These are phyloP conservation scores for Hyalella azteca DNA, from an alignment of 2,888 invertebrate genomes.

Conservation along the genomic window DNA sequence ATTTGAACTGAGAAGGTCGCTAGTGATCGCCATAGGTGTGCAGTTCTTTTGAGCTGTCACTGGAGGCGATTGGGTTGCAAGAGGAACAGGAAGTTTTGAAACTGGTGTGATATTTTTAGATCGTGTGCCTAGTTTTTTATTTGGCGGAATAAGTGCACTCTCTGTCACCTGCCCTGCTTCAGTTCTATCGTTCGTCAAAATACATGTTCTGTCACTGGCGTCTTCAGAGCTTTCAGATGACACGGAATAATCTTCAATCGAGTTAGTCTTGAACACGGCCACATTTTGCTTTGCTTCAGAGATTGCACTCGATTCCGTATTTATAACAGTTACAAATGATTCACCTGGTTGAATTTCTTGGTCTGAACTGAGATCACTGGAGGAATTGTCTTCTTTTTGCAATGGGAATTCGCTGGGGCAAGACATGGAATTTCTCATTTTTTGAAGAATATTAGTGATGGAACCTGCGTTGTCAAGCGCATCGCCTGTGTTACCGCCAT, in stretches of 20 bases:
- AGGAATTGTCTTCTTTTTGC: conserved; percentile 83
- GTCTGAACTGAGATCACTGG: conserved; percentile 86
- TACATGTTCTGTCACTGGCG: conserved; percentile 59
- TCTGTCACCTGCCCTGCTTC: conserved; percentile 57
- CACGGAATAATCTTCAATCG: conserved; percentile 56
- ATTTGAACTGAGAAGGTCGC: neutral
- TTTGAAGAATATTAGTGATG: conserved; percentile 63
- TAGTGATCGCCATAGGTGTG: neutral
- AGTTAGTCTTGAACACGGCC: conserved; percentile 53
- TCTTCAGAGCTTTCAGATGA: conserved; percentile 60
- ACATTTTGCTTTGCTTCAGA: conserved; percentile 51
- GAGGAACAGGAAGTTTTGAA: conserved; percentile 80
- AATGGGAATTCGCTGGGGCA: conserved; percentile 80
- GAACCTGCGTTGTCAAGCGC: neutral
- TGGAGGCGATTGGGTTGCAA: conserved; percentile 63
- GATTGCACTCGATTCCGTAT: conserved; percentile 64
- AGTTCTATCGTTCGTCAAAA: conserved; percentile 56
- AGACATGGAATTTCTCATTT: conserved; percentile 83
- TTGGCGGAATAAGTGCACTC: conserved; percentile 61
- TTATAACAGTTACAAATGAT: conserved; percentile 62
- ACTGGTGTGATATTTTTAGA: conserved; percentile 76
- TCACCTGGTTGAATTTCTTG: conserved; percentile 68
- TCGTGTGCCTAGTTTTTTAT: conserved; percentile 63
- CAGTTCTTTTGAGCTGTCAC: neutral
- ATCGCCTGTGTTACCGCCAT: conserved; percentile 42